A percentile compares a stretch with the other conserved stretches of the same genome.
Evolutionary conservation across 2,888 invertebrate species (phyloP).

Genomic region (Bhutanitis thaidina): DNA sequence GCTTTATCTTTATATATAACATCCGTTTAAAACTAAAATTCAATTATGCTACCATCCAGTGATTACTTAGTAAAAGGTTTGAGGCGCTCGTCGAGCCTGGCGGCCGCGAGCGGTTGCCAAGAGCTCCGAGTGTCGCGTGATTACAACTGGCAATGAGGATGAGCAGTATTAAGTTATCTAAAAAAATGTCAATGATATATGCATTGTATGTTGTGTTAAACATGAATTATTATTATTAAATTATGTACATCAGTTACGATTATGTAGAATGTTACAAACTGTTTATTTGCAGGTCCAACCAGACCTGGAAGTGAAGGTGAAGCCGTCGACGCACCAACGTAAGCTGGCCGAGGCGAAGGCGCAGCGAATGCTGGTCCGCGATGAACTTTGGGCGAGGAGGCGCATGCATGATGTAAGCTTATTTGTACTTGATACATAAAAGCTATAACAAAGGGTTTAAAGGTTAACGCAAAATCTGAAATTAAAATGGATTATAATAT

Average conservation of each 20-base stretch:
- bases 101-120: conserved; percentile 44
- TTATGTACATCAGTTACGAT: no score
- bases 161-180: neutral
- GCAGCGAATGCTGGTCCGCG: conserved; percentile 86
- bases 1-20: no score
- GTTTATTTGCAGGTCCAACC: conserved; percentile 81
- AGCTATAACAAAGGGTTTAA: no score
- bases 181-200: no score
- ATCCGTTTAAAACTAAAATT: no score
- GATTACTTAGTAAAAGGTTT: conserved; percentile 80
- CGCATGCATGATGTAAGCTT: conserved; percentile 79
- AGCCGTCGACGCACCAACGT: conserved; percentile 91
- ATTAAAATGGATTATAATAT: no score
- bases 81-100: conserved; percentile 73
- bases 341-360: conserved; percentile 92
- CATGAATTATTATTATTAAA: no score
- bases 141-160: conserved; percentile 63
- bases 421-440: no score
- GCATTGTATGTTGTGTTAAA: no score
- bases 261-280: neutral
- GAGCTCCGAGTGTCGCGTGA: conserved; percentile 67
- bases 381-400: conserved; percentile 83
- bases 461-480: no score
- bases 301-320: conserved; percentile 96
- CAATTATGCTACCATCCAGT: conserved; percentile 39